Conservation (phyloP, 2,113 vertebrate genomes). For the Phaethon lepturus region DNA sequence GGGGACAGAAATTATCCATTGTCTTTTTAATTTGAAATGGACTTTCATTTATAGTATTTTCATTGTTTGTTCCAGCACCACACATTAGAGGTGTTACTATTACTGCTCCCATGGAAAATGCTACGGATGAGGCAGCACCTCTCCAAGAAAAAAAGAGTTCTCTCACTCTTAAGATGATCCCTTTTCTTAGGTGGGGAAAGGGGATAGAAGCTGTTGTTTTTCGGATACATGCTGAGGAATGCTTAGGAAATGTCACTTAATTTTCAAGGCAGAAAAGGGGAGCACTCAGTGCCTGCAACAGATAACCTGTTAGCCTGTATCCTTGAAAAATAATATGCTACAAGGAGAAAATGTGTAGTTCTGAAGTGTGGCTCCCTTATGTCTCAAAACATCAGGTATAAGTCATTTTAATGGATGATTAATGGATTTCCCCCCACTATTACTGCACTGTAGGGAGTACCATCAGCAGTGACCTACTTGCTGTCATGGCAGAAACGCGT, state of each 20-base stretch:
- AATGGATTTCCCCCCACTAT: background rate
- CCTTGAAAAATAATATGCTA: background rate
- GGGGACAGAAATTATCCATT: background rate
- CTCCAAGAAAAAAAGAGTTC: background rate
- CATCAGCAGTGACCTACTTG: background rate
- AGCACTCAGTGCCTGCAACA: background rate
- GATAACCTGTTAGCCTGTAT: background rate
- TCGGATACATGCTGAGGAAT: background rate
- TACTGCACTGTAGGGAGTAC: background rate
- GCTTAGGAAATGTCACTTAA: background rate
- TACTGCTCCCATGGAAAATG: background rate
- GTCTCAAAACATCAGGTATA: background rate
- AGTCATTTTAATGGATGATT: background rate
- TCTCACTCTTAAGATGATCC: background rate
- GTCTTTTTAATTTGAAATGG: background rate
- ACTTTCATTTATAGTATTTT: background rate
- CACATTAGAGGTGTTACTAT: background rate
- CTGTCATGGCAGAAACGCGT: rapidly evolving
- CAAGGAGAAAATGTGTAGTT: background rate
- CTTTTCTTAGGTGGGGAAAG: background rate
- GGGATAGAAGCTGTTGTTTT: background rate
- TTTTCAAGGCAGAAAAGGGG: background rate
- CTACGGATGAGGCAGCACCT: background rate
- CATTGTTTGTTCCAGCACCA: background rate
- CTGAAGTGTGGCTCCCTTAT: background rate